A percentile compares a stretch with the other conserved stretches of the same genome.
Evolutionary conservation across 2,797 vertebrate species (phyloP).

Genomic region (Podargus strigoides): DNA sequence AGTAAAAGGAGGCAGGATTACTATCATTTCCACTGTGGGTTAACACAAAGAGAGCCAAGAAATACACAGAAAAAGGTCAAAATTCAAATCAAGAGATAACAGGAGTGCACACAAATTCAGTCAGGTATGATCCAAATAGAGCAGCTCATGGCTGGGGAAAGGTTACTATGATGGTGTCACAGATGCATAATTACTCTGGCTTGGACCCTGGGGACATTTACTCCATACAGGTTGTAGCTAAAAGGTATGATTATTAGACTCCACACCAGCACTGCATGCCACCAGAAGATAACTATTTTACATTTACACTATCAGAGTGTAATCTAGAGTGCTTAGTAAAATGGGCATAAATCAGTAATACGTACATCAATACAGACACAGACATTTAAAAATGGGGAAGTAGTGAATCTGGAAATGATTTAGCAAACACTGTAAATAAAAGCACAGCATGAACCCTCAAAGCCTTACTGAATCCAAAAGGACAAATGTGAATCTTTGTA

Average conservation of each 20-base stretch:
- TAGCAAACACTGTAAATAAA: neutral
- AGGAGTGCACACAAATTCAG: neutral
- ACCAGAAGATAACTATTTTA: neutral
- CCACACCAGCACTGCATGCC: neutral
- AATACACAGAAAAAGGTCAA: neutral
- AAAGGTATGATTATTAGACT: neutral
- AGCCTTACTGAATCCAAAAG: neutral
- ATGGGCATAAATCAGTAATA: neutral
- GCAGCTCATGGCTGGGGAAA: neutral
- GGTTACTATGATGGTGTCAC: neutral
- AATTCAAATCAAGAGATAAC: neutral
- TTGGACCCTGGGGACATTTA: neutral
- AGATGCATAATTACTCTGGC: neutral
- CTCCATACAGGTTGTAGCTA: neutral
- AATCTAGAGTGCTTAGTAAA: neutral
- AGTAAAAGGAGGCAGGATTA: neutral
- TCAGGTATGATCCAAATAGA: neutral
- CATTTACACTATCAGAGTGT: neutral
- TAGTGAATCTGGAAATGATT: neutral
- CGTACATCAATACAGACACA: neutral
- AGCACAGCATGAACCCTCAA: neutral
- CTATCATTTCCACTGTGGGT: neutral
- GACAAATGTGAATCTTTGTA: neutral
- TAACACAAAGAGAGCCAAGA: neutral
- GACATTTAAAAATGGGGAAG: neutral